Base-by-base conservation (phyloP, 2,113 vertebrate genomes). In the Elephas maximus region DNA sequence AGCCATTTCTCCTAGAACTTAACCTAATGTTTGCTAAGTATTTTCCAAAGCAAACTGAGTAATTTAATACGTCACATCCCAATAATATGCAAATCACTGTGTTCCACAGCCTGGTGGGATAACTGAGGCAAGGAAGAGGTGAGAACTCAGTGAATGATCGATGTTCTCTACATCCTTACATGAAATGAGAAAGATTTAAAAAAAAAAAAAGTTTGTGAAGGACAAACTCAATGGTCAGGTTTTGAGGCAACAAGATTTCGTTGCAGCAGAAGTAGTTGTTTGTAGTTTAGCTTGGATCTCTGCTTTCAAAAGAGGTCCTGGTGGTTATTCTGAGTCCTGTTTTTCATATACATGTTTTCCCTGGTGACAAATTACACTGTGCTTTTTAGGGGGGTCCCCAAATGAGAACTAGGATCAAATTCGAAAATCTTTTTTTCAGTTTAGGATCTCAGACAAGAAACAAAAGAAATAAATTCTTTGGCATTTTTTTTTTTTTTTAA, bases 391-490 rank as follows among this genome's bases (percentile, higher is more conserved):
- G 10, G 92, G 21, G 10, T 15, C 33, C 21, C 10, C 10, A 87
- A 44, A 93, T 24, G 37, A 96, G 53, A 82, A 48, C 7, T 74
- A 82, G 62, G 33, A 76, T 15, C 11, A 94, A 93, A 92, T 77
- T 69, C 62, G 82, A 95, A 96, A 90, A 4, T 81, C 45, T 53
- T 79, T 90, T 9, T 88, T 92, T 85, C 5, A 76, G 20, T 65
- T 95, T 71, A 18, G 48, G 48, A 91, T 0, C 5, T 79, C 5
- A 20, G 48, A 5, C 73, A 89, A 95, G 12, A 77, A 87, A 91
- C 12, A 51, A 79, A 80, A 91, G n/a, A 90, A 95, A 93, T n/a
- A 63, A 69, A 96, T 85, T 80, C 48, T 69, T 74, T 62, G 78
- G 8, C 8, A 57, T 65, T 37, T 53, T 51, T 12, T 53, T 71